phyloP scores from a whole-genome alignment of 1,140 invertebrate genomes.

The Drosophila ananassae region DNA sequence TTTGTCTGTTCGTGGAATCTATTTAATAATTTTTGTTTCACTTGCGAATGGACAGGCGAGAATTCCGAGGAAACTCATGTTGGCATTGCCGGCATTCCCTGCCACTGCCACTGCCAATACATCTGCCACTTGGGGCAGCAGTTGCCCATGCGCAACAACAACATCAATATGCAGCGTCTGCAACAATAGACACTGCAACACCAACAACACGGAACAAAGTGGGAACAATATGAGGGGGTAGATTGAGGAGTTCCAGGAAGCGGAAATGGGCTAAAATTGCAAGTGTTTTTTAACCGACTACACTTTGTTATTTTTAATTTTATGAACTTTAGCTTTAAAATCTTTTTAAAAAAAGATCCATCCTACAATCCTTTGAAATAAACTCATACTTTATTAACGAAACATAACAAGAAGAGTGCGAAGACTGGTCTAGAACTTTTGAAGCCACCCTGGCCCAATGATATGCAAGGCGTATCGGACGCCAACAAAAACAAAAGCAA shows the following conservation, averaged over 20 bases:
- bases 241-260: background rate
- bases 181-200: conserved; percentile 55
- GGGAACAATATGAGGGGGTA: background rate
- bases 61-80: conserved; percentile 2
- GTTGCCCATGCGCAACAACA: conserved; percentile 72
- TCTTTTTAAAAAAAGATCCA: too few relatives aligned
- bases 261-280: too few relatives aligned
- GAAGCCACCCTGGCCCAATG: conserved; percentile 56
- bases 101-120: conserved; percentile 27
- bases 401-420: background rate
- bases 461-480: conserved; percentile 72
- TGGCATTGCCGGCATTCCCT: conserved; percentile 53
- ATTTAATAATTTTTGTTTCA: conserved; percentile 73
- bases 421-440: conserved; percentile 7
- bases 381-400: background rate
- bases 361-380: too few relatives aligned
- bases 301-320: too few relatives aligned
- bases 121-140: conserved; percentile 35
- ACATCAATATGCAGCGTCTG: conserved; percentile 53
- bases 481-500: conserved; percentile 13
- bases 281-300: too few relatives aligned
- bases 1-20: conserved; percentile 62
- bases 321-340: too few relatives aligned
- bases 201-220: background rate
- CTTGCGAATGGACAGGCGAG: conserved; percentile 51